Evolutionary conservation across 2,888 invertebrate genomes (phyloP), one percentile per base, ranked within the genome.

Genomic region (Spisula subtruncata): DNA sequence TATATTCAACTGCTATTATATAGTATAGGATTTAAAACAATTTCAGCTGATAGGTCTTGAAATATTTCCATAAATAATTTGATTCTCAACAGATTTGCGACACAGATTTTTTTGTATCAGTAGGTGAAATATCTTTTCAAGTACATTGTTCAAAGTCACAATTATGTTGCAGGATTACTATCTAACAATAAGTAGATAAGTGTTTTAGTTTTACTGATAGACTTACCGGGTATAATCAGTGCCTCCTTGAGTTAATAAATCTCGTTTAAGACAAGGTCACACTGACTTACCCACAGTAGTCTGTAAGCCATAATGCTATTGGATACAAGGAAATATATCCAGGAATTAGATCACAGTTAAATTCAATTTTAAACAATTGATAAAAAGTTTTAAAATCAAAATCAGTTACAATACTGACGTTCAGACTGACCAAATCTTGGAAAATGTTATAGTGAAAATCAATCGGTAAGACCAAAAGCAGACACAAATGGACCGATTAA

Each of bases 111-210:
- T 16, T 51, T 51, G 51, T 51, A 51, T 12, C 16, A 51, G 51
- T 41, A 41, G 51, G 12, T 51, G 14, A 51, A 51, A 51, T 51
- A 16, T 16, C n/a, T 16, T 4, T 6, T 66, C n/a, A 66, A 66
- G 25, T 25, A 25, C 60, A 66, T 66, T 66, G 60, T 66, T 25
- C 60, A 66, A 66, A 66, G n/a, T 66, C 60, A 66, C 60, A n/a
- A 25, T 25, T 14, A 10, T 51, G 12, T 66, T 66, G 60, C 12
- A 66, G 25, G 60, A 66, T 66, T 66, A 66, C 25, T 66, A 18
- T 60, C 25, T 66, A 25, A 66, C 60, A 25, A 25, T 25, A 66
- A 66, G 60, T 66, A n/a, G 60, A 25, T 66, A 66, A 66, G 60
- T 66, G 25, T 66, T 66, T 66, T 10, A 66, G 25, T 66, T 66